These are phyloP conservation scores for Sesia apiformis DNA, from an alignment of 2,888 invertebrate species.

Conservation along the genomic window DNA sequence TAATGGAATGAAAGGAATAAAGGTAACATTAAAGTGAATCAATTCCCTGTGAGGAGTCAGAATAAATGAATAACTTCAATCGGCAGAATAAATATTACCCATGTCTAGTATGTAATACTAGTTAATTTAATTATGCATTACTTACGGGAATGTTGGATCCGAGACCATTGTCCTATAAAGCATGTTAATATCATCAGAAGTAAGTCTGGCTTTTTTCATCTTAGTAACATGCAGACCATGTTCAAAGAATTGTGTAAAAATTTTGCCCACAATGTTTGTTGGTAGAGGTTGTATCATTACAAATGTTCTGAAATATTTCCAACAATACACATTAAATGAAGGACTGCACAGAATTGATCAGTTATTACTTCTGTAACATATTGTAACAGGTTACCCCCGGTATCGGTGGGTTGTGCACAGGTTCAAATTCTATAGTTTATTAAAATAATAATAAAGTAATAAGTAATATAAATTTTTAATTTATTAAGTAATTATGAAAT, in stretches of 20 bases:
- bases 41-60: no score
- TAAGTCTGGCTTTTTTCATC: slow-evolving; percentile 82
- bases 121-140: slow-evolving; percentile 12
- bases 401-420: no score
- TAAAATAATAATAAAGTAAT: no score
- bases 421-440: no score
- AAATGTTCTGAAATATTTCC: slow-evolving; percentile 77
- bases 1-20: no score
- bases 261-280: slow-evolving; percentile 80
- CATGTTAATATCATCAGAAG: slow-evolving; percentile 74
- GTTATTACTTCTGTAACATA: no score
- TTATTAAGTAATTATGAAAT: no score
- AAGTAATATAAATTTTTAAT: no score
- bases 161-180: slow-evolving; percentile 29
- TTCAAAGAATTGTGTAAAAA: slow-evolving; percentile 79
- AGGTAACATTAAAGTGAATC: no score
- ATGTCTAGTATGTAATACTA: slow-evolving; percentile 1
- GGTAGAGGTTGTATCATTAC: slow-evolving; percentile 85
- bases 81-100: no score
- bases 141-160: slow-evolving; percentile 77
- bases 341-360: background rate
- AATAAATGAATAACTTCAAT: no score
- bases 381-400: no score
- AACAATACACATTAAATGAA: background rate
- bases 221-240: slow-evolving; percentile 77